Conservation (phyloP, 2,888 invertebrate genomes). For the Drosophila recens region DNA sequence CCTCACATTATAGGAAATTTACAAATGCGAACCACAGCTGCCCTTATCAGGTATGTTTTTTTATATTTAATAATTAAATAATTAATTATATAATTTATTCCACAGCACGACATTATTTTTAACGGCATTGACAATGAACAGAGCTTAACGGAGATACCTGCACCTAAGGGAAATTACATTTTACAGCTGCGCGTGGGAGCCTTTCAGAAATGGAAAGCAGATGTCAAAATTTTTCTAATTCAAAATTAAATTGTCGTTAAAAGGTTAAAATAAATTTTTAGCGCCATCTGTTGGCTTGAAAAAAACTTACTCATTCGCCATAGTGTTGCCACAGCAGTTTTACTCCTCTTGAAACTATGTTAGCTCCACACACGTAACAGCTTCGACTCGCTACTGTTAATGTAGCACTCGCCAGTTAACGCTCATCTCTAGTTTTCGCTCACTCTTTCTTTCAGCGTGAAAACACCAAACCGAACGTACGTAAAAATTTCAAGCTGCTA, state of each 20-base stretch:
- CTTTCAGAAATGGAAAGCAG: conserved; percentile 32
- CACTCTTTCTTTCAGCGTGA: conserved; percentile 80
- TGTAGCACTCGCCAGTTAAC: not conserved
- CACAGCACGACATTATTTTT: conserved; percentile 21
- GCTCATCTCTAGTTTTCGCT: conserved; percentile 5
- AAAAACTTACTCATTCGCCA: not conserved
- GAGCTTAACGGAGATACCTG: conserved; percentile 30
- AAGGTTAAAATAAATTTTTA: not conserved
- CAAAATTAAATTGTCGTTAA: not conserved
- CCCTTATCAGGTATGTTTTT: not conserved
- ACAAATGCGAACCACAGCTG: not conserved
- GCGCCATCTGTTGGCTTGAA: not conserved
- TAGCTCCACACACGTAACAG: conserved; percentile 36
- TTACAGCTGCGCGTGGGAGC: conserved; percentile 15
- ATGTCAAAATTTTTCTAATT: conserved; percentile 8
- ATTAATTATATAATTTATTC: not conserved
- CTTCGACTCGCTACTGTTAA: not conserved
- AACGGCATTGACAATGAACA: conserved; percentile 10
- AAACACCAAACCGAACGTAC: conserved; percentile 75
- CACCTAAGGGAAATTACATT: conserved; percentile 41
- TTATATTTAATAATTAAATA: not conserved
- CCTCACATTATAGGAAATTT: not conserved
- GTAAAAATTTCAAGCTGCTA: conserved; percentile 40
- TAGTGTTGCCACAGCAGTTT: not conserved
- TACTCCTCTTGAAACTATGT: not conserved